Conservation (phyloP, 2,888 invertebrate species). For the Athrips mouffetella region DNA sequence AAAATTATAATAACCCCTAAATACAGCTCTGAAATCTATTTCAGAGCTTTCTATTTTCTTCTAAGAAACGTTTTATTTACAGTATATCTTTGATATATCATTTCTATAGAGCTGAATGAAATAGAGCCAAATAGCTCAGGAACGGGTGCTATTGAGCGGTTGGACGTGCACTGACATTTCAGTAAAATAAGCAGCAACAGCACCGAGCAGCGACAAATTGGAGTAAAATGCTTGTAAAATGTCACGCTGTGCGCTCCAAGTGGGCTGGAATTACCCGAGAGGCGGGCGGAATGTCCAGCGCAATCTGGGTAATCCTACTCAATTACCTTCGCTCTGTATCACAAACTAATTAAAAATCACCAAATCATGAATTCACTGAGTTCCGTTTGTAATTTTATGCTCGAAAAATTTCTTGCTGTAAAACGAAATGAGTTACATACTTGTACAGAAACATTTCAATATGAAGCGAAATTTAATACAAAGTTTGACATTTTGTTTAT, state of each 20-base stretch:
- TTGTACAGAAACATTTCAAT: too few relatives aligned
- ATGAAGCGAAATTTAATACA: too few relatives aligned
- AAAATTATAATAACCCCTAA: too few relatives aligned
- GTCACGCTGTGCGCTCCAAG: neutral
- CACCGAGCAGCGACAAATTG: neutral
- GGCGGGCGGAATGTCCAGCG: neutral
- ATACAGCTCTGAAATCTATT: too few relatives aligned
- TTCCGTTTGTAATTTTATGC: conserved; percentile 1
- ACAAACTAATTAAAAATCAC: conserved; percentile 1
- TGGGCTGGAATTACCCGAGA: neutral
- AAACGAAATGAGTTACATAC: too few relatives aligned
- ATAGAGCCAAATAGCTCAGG: neutral
- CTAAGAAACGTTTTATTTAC: too few relatives aligned
- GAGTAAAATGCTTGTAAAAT: neutral
- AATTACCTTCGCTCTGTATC: conserved; percentile 2
- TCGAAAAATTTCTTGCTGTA: neutral
- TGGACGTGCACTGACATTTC: neutral
- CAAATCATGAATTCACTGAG: neutral
- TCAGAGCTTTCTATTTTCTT: too few relatives aligned
- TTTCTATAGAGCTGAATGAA: neutral
- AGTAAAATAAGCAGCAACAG: neutral
- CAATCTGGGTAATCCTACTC: neutral
- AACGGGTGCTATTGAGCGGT: neutral
- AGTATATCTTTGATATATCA: too few relatives aligned
- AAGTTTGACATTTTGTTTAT: too few relatives aligned